phyloP scores from a whole-genome alignment of 2,113 vertebrate species.

The Cervus canadensis region DNA sequence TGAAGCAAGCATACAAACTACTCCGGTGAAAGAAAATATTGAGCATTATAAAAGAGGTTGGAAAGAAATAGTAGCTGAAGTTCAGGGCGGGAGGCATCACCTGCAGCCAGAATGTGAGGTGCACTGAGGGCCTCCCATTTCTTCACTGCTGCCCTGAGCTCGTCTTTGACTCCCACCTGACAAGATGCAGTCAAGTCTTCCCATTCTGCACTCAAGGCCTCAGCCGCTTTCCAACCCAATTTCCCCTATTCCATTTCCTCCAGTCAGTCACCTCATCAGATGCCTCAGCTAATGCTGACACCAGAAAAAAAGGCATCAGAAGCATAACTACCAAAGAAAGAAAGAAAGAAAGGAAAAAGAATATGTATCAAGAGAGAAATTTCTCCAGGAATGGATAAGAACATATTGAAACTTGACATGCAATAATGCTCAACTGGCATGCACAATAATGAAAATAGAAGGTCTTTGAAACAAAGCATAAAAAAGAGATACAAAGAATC shows the following conservation, averaged over 20 bases:
- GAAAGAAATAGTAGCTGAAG: not conserved
- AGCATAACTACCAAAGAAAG: not conserved
- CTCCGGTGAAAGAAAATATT: not conserved
- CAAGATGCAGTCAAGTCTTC: accelerated
- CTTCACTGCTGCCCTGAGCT: accelerated
- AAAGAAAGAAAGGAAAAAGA: not conserved
- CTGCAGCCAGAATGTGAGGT: not conserved
- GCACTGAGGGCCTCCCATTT: not conserved
- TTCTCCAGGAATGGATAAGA: not conserved
- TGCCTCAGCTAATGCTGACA: not conserved
- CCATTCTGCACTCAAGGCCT: too few relatives aligned
- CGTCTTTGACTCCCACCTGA: too few relatives aligned
- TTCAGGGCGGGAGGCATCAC: not conserved
- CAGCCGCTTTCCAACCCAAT: not conserved
- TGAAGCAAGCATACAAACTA: not conserved
- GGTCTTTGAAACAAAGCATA: not conserved
- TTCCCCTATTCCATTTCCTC: not conserved
- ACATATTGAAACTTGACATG: not conserved
- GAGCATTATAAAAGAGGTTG: not conserved
- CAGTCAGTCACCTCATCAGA: not conserved
- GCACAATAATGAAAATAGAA: not conserved
- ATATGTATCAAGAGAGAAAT: not conserved
- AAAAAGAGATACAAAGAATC: not conserved
- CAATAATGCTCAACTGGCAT: not conserved
- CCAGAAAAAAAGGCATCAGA: not conserved